These are phyloP conservation scores for Coccyzus lansbergi DNA, from an alignment of 2,797 vertebrate genomes.

Conservation along the genomic window DNA sequence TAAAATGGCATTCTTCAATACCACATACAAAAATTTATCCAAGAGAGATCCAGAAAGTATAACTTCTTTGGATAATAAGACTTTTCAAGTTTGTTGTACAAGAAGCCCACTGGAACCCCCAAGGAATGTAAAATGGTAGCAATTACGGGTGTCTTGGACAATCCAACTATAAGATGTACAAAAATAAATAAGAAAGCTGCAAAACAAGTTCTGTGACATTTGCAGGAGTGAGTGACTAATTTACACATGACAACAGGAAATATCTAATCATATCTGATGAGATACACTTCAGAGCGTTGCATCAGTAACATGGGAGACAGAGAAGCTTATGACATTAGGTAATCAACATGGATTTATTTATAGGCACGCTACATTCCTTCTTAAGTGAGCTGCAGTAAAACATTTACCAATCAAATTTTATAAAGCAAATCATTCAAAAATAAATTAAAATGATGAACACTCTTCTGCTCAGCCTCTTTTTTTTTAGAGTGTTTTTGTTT, in stretches of 20 bases:
- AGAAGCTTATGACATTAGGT: not conserved
- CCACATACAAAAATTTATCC: not conserved
- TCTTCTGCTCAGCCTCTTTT: not conserved
- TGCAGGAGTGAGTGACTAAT: conserved; percentile 25
- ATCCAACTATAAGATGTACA: not conserved
- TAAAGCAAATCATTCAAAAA: not conserved
- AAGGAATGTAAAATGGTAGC: not conserved
- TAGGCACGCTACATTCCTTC: not conserved
- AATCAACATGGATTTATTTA: conserved; percentile 3
- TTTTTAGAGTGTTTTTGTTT: not conserved
- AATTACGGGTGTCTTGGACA: not conserved
- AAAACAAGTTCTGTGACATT: conserved; percentile 37
- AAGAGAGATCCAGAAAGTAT: not conserved
- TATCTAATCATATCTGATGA: conserved; percentile 28
- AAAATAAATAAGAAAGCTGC: conserved; percentile 4
- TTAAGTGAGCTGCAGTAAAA: conserved; percentile 1
- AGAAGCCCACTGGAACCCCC: not conserved
- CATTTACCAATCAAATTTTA: conserved; percentile 5
- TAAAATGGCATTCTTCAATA: not conserved
- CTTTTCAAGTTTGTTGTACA: not conserved
- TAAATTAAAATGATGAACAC: not conserved
- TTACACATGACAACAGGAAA: conserved; percentile 35
- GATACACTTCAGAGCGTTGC: not conserved
- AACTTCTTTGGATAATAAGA: not conserved
- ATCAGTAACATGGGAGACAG: not conserved